A percentile compares a stretch with the other conserved stretches of the same genome.
phyloP scores from a whole-genome alignment of 2,113 vertebrate species.

The Sakesphorus luctuosus region DNA sequence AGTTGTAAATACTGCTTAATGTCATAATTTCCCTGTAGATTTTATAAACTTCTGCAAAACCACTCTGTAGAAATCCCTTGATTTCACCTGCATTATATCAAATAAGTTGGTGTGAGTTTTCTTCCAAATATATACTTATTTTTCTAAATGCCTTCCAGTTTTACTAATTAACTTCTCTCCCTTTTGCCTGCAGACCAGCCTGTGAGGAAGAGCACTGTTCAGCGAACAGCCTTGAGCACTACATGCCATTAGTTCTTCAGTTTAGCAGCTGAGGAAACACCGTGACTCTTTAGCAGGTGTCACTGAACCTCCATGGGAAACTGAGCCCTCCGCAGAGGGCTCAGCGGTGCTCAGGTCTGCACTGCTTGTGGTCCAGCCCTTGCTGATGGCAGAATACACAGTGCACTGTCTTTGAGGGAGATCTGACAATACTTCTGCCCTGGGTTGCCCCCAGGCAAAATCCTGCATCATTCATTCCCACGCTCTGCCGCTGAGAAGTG shows the following conservation, averaged over 20 bases:
- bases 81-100: not conserved
- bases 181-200: not conserved
- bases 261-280: not conserved
- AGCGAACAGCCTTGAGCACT: constrained; percentile 13
- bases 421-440: not conserved
- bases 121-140: not conserved
- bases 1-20: not conserved
- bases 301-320: not conserved
- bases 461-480: not conserved
- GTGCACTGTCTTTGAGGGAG: not conserved
- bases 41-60: not conserved
- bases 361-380: not conserved
- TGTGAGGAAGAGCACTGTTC: not conserved
- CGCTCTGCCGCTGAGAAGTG: not conserved
- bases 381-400: not conserved
- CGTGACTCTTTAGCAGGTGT: not conserved
- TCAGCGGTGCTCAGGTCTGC: accelerated
- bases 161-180: constrained; percentile 11
- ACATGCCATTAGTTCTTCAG: accelerated
- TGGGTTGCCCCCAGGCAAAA: constrained; percentile 46
- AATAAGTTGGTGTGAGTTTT: not conserved
- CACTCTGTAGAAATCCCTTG: not conserved
- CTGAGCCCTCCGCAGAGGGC: not conserved
- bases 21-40: not conserved
- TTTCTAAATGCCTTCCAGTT: not conserved